Base-by-base conservation (phyloP, 2,888 invertebrate species). In the Arge pagana region DNA sequence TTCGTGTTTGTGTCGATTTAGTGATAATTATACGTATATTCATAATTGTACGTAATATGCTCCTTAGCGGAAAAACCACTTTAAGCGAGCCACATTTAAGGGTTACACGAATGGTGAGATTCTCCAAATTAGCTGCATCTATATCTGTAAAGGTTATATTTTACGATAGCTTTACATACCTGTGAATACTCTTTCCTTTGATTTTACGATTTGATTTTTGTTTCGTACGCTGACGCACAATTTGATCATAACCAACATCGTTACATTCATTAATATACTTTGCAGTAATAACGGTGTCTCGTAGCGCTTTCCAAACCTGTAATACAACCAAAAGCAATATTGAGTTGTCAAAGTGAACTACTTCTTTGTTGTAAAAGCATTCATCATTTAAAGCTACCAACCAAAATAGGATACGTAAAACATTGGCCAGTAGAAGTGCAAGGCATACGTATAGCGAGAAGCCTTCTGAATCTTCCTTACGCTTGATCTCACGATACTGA, bases 361-460 rank as follows among this genome's bases (percentile, higher is more conserved):
- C 24, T 23, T 1, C 43, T 23, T 40, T 39, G 30, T 28, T 39
- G 33, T 31, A 10, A 11, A 26, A 50, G 43, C 13, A 18, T 30
- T n/a, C n/a, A n/a, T 28, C 2, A 39, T 8, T 37, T 10, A 50
- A 28, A 13, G 16, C 33, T 59, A 81, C 88, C 81, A 81, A 98
- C 99, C 99, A 99, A 81, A 99, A 99, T 68, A 97, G 82, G 74
- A 99, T 97, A 71, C 99, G 86, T 59, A 99, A 82, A 50, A 94
- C 96, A 77, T 99, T 99, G 55, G 99, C 98, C 71, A 97, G 84
- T 41, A 99, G 82, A 50, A 99, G 84, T 18, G 96, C 91, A 63
- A 99, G 83, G 77, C 99, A 99, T 48, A 99, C 99, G 76, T 94
- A 93, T 39, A 96, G 81, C 0, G 98, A 98, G 79, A 99, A 99